Conservation (phyloP, 2,797 vertebrate species). For the Enteromius afrohamiltoni region DNA sequence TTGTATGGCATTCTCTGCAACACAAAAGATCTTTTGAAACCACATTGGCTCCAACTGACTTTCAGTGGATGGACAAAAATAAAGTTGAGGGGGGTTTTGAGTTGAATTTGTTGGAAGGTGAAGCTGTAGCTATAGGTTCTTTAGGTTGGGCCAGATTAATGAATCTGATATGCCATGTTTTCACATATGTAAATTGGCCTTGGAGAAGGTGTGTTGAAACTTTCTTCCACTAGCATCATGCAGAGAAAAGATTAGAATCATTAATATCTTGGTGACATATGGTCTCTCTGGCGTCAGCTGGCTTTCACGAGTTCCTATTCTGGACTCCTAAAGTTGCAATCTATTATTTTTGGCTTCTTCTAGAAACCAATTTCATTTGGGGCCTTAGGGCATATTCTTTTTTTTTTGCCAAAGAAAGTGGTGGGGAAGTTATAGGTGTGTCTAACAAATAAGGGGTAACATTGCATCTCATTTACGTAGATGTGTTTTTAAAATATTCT, state of each 20-base stretch:
- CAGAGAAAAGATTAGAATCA: slow-evolving; percentile 39
- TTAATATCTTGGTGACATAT: slow-evolving; percentile 42
- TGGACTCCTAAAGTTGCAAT: slow-evolving; percentile 27
- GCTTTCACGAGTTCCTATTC: slow-evolving; percentile 24
- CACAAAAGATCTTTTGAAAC: neutral
- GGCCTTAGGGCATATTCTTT: neutral
- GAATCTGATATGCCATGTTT: neutral
- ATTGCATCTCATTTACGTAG: neutral
- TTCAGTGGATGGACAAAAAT: neutral
- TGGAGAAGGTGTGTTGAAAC: slow-evolving; percentile 31
- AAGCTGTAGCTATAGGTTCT: slow-evolving; percentile 3
- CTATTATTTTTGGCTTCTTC: slow-evolving; percentile 30
- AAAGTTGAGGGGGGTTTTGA: no score
- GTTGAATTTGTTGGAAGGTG: neutral
- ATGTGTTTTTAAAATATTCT: neutral
- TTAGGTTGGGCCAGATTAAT: neutral
- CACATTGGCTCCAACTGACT: neutral
- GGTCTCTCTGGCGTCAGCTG: slow-evolving; percentile 44
- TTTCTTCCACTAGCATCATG: slow-evolving; percentile 23
- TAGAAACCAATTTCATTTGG: slow-evolving; percentile 35
- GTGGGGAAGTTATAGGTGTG: neutral
- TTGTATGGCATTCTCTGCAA: neutral
- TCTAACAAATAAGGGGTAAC: neutral
- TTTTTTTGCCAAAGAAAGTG: neutral
- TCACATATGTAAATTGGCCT: neutral